Conservation (phyloP, 2,113 vertebrate species). For the Bothrops jararaca region DNA sequence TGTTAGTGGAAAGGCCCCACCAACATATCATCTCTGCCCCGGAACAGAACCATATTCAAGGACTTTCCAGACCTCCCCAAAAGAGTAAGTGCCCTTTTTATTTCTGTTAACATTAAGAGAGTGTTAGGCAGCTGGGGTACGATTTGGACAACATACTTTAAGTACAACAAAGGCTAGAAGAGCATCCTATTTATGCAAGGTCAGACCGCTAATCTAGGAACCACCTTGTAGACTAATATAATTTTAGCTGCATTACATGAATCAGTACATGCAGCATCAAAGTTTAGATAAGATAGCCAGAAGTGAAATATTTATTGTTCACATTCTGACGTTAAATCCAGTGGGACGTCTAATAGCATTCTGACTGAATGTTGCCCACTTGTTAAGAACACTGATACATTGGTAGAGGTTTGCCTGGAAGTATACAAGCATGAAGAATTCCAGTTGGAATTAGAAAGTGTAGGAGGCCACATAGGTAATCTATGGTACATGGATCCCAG, state of each 20-base stretch:
- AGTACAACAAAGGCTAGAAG: not conserved
- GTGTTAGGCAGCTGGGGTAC: too few species aligned
- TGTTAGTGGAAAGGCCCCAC: not conserved
- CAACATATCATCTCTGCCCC: not conserved
- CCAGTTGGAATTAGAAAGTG: not conserved
- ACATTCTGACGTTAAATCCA: too few species aligned
- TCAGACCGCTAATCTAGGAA: too few species aligned
- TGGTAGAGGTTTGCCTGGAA: too few species aligned
- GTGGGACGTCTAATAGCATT: too few species aligned
- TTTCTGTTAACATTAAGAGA: not conserved
- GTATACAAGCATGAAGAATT: too few species aligned
- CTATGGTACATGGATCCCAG: not conserved
- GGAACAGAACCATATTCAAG: not conserved
- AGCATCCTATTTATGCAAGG: not conserved
- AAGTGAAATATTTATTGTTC: too few species aligned
- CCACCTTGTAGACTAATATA: not conserved
- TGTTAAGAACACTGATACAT: too few species aligned
- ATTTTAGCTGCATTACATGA: not conserved
- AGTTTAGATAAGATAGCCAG: too few species aligned
- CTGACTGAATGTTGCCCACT: too few species aligned
- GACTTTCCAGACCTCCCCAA: not conserved
- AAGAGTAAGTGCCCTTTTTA: not conserved
- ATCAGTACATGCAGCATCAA: too few species aligned
- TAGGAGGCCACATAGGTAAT: not conserved
- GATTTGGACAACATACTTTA: not conserved